Percentiles rank a stretch among this genome's conserved stretches.
phyloP scores from a whole-genome alignment of 1,140 invertebrate genomes.

The Calycopis cecrops region DNA sequence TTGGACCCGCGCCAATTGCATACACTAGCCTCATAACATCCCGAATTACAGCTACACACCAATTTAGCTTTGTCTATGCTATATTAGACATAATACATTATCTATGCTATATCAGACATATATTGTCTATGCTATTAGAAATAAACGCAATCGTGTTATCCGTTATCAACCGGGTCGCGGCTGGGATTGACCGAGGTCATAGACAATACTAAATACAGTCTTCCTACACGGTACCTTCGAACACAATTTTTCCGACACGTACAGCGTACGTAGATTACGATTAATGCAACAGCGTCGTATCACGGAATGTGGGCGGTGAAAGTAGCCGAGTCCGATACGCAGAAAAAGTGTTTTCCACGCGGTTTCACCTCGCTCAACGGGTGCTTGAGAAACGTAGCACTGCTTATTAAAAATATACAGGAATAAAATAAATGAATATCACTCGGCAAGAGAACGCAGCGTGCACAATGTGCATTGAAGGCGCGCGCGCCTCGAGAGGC shows the following conservation, averaged over 20 bases:
- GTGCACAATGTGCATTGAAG: conserved; percentile 34
- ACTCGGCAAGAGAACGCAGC: conserved; percentile 27
- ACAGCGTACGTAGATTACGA: conserved; percentile 18
- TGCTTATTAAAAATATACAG: conserved; percentile 13
- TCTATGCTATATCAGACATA: too few relatives aligned
- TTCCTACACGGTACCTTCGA: neutral
- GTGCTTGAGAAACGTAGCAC: conserved; percentile 35
- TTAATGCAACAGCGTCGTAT: conserved; percentile 39
- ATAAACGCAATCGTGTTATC: too few relatives aligned
- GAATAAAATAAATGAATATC: conserved; percentile 24
- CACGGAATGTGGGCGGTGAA: conserved; percentile 67
- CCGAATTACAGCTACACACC: conserved; percentile 29
- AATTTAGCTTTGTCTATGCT: conserved; percentile 13
- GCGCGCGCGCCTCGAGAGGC: conserved; percentile 55
- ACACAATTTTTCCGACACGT: too few relatives aligned
- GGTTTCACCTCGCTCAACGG: conserved; percentile 66
- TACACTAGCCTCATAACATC: conserved; percentile 32
- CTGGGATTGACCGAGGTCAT: too few relatives aligned
- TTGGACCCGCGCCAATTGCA: conserved; percentile 54
- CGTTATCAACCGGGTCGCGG: too few relatives aligned
- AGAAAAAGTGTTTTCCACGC: conserved; percentile 71
- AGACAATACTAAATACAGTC: neutral
- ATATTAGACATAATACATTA: too few relatives aligned
- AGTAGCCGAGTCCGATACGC: conserved; percentile 63
- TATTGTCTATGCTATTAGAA: too few relatives aligned